These are phyloP conservation scores for Nemotelus nigrinus DNA, from an alignment of 2,888 invertebrate genomes.

Conservation along the genomic window DNA sequence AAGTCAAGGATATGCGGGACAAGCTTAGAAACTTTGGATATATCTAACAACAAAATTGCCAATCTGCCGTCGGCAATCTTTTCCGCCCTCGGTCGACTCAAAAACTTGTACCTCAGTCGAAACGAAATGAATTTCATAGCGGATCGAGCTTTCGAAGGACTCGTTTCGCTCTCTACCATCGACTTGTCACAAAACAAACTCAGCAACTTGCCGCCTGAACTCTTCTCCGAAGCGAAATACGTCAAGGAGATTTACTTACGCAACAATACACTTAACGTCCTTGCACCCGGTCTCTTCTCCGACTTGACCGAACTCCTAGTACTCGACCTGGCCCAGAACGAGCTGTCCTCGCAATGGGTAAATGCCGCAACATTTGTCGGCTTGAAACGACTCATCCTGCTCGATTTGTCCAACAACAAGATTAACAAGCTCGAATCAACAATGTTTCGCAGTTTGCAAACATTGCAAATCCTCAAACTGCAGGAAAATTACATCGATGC, in stretches of 20 bases:
- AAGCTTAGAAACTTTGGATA: conserved; percentile 82
- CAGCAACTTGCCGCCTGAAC: conserved; percentile 83
- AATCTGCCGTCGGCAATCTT: conserved; percentile 84
- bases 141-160: conserved; percentile 82
- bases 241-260: conserved; percentile 89
- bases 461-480: conserved; percentile 83
- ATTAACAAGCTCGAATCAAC: conserved; percentile 84
- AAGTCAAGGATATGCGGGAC: conserved; percentile 66
- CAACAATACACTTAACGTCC: conserved; percentile 88
- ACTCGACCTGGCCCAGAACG: conserved; percentile 85
- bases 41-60: conserved; percentile 86
- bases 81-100: conserved; percentile 79
- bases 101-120: conserved; percentile 82
- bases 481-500: conserved; percentile 85
- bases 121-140: conserved; percentile 90
- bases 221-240: conserved; percentile 83
- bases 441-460: conserved; percentile 85
- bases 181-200: conserved; percentile 92
- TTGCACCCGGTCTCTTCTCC: conserved; percentile 85
- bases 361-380: conserved; percentile 86
- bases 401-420: conserved; percentile 86
- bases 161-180: conserved; percentile 82
- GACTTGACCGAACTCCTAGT: conserved; percentile 82
- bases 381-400: conserved; percentile 83
- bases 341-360: conserved; percentile 86